These are phyloP conservation scores for Oceanites oceanicus DNA, from an alignment of 2,113 vertebrate species.

Conservation along the genomic window DNA sequence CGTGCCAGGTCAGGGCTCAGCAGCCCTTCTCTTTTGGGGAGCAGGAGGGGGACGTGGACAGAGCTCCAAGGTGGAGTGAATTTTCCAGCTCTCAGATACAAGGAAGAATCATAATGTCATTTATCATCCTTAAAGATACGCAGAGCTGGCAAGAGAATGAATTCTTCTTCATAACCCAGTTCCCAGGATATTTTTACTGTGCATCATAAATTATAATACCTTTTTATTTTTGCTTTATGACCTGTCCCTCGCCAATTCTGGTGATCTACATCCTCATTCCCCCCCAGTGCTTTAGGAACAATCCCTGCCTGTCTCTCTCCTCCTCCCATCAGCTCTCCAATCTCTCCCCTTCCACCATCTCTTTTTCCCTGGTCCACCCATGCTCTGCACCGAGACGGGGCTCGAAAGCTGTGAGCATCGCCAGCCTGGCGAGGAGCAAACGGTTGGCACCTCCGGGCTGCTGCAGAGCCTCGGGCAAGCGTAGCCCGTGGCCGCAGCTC, in stretches of 20 bases:
- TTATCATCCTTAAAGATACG: constrained; percentile 29
- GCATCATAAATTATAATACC: constrained; percentile 70
- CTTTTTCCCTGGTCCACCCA: neutral
- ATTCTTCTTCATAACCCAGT: constrained; percentile 32
- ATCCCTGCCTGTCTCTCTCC: neutral
- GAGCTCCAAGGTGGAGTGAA: neutral
- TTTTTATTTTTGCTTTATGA: constrained; percentile 71
- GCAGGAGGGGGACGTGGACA: neutral
- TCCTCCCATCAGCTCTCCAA: neutral
- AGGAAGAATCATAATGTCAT: neutral
- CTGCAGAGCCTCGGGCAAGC: neutral
- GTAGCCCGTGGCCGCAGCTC: rapidly evolving
- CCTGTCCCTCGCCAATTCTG: constrained; percentile 61
- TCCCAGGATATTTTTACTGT: constrained; percentile 57
- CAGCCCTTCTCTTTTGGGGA: neutral
- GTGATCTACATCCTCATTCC: constrained; percentile 55
- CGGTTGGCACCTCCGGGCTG: neutral
- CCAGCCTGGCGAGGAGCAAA: neutral
- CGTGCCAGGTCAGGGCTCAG: neutral
- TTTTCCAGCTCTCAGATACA: neutral
- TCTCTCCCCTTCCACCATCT: neutral
- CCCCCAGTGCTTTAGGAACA: constrained; percentile 12
- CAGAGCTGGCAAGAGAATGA: constrained; percentile 28
- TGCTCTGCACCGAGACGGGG: rapidly evolving
- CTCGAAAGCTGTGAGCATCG: neutral